Percentiles rank a stretch among this genome's conserved stretches.
Evolutionary conservation across 2,888 invertebrate species (phyloP).

Genomic region (Spilarctia lutea): DNA sequence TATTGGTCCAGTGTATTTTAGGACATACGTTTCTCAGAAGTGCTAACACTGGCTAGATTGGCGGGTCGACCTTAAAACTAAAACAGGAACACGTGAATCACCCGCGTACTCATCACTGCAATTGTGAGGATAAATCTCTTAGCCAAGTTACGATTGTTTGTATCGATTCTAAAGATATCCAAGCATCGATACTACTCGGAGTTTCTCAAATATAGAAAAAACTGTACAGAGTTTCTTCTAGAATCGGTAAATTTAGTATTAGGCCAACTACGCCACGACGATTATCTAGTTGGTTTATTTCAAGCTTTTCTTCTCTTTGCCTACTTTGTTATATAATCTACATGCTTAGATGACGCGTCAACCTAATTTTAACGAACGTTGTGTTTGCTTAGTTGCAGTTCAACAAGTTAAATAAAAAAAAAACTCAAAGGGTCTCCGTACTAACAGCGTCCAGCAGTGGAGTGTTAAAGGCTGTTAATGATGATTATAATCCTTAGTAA

Average conservation of each 20-base stretch:
- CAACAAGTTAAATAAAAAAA: not conserved
- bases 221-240: too few species aligned
- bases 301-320: too few species aligned
- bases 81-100: conserved; percentile 49
- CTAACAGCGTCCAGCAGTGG: too few species aligned
- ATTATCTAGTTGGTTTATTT: too few species aligned
- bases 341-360: not conserved
- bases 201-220: not conserved
- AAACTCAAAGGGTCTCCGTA: not conserved
- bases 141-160: conserved; percentile 45
- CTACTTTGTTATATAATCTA: too few species aligned
- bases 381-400: not conserved
- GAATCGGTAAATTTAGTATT: not conserved
- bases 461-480: too few species aligned
- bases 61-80: conserved; percentile 50
- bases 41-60: conserved; percentile 49
- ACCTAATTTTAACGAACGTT: not conserved
- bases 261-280: too few species aligned
- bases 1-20: conserved; percentile 51
- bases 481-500: too few species aligned
- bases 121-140: conserved; percentile 34
- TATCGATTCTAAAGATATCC: conserved; percentile 17
- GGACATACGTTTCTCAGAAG: conserved; percentile 45
- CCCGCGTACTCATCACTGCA: conserved; percentile 30
- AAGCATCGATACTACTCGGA: not conserved